Conservation (phyloP, 2,113 vertebrate genomes). For the Eptesicus fuscus region DNA sequence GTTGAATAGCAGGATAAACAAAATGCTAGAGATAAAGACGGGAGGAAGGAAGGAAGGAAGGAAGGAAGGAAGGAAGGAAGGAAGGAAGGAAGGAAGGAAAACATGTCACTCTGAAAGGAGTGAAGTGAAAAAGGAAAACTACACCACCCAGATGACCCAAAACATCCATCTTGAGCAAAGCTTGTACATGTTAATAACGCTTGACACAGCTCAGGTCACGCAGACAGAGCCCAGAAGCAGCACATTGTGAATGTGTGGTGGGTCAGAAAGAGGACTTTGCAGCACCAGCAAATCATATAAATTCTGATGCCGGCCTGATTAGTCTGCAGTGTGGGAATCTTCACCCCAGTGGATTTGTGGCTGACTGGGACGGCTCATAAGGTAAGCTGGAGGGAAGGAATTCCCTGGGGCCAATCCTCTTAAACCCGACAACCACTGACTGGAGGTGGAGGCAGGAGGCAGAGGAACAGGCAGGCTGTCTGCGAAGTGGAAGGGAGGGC, state of each 20-base stretch:
- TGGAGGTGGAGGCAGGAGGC: background rate
- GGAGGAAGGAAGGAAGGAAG: background rate
- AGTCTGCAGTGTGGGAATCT: constrained; percentile 33
- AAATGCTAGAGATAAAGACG: background rate
- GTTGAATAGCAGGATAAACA: background rate
- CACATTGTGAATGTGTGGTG: constrained; percentile 46
- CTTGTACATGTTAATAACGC: background rate
- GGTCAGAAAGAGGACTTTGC: constrained; percentile 43
- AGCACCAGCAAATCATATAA: constrained; percentile 28
- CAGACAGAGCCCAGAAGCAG: constrained; percentile 22
- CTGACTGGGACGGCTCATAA: background rate
- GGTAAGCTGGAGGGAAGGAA: background rate
- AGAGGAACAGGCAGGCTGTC: background rate
- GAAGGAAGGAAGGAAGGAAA: background rate
- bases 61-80: background rate
- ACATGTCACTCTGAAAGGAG: background rate
- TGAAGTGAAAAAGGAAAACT: background rate
- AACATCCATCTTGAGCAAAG: background rate
- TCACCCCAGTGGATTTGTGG: background rate
- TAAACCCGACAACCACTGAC: background rate
- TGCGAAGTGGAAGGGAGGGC: background rate
- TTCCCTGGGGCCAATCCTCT: constrained; percentile 15
- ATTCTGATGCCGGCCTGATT: constrained; percentile 41
- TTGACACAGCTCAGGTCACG: constrained; percentile 25
- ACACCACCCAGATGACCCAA: background rate